Percentiles rank a stretch among this genome's conserved stretches.
These are phyloP conservation scores for Ciconia stormi DNA, from an alignment of 2,113 vertebrate genomes.

Conservation along the genomic window DNA sequence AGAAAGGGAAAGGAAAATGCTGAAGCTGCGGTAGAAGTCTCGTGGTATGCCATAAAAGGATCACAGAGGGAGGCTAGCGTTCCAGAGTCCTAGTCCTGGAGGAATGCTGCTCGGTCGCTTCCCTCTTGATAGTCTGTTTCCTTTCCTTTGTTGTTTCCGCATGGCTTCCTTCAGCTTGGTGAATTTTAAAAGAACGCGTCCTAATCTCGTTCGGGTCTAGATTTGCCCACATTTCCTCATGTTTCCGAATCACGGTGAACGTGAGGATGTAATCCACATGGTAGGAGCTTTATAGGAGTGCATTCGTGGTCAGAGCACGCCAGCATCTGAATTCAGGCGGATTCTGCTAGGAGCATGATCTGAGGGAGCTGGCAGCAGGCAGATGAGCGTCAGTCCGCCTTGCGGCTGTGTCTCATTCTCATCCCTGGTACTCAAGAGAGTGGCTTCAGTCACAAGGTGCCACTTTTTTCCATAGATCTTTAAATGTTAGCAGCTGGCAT, in stretches of 20 bases:
- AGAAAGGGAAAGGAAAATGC: not conserved
- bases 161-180: not conserved
- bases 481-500: not conserved
- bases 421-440: not conserved
- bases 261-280: rapidly evolving
- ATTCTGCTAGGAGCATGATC: not conserved
- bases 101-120: not conserved
- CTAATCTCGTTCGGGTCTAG: not conserved
- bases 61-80: not conserved
- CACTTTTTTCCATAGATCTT: not conserved
- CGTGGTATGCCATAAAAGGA: not conserved
- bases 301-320: rapidly evolving
- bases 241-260: not conserved
- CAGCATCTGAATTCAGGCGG: not conserved
- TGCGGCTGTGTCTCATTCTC: not conserved
- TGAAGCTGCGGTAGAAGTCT: not conserved
- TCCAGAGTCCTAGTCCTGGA: not conserved
- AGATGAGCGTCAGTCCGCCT: not conserved
- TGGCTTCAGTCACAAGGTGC: not conserved
- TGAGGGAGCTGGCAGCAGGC: not conserved
- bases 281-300: not conserved
- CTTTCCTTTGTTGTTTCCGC: not conserved
- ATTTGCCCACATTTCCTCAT: not conserved
- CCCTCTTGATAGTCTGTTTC: not conserved
- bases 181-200: not conserved